Evolutionary conservation across 2,113 vertebrate species (phyloP).

Genomic region (Furnarius figulus): DNA sequence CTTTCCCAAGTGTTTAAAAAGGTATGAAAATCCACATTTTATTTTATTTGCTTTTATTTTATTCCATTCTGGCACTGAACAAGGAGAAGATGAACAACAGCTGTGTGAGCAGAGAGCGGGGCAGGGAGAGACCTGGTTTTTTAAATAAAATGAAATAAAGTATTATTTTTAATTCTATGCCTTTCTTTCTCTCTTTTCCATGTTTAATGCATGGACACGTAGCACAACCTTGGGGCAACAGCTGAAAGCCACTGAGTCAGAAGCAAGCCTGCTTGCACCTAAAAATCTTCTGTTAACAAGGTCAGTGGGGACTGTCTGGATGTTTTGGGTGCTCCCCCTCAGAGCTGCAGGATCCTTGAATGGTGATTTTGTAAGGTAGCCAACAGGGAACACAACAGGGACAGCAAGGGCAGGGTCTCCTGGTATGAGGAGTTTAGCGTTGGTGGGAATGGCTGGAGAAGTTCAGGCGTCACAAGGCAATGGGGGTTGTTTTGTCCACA

Average conservation of each 20-base stretch:
- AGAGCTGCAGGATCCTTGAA: neutral
- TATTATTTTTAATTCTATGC: neutral
- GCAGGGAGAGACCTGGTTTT: neutral
- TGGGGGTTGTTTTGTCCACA: neutral
- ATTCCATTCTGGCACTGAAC: neutral
- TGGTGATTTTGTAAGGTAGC: neutral
- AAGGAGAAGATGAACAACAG: neutral
- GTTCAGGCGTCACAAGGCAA: neutral
- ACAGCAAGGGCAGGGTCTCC: neutral
- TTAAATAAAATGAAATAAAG: neutral
- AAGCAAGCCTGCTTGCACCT: neutral
- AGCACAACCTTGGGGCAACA: neutral
- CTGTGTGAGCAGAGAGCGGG: accelerated
- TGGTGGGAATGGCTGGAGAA: neutral
- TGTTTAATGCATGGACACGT: neutral
- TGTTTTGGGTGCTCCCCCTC: neutral
- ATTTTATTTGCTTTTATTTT: neutral
- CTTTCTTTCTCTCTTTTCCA: neutral
- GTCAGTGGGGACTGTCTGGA: accelerated
- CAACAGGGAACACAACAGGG: neutral
- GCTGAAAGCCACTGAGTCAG: neutral
- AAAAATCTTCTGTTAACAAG: neutral
- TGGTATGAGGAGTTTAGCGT: accelerated
- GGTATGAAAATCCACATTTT: neutral
- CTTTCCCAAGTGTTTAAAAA: neutral